phyloP scores from a whole-genome alignment of 2,113 vertebrate species.

The Dipodomys spectabilis region DNA sequence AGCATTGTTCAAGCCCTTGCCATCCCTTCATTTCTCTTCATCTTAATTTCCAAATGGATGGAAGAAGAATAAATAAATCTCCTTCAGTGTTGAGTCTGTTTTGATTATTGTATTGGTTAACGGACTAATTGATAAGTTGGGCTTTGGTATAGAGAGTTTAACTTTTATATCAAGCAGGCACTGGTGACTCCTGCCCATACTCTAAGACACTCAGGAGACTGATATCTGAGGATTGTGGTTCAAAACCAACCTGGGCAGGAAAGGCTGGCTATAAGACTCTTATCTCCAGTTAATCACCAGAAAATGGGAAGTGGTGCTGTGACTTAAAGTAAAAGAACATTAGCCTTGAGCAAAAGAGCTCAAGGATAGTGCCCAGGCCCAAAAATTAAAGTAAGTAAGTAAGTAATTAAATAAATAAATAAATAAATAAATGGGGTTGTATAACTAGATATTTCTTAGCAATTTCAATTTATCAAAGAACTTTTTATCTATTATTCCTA shows the following conservation, averaged over 20 bases:
- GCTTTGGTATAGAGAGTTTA: not conserved
- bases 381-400: not conserved
- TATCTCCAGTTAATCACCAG: too few relatives aligned
- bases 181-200: too few relatives aligned
- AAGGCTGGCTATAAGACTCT: too few relatives aligned
- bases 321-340: too few relatives aligned
- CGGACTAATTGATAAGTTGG: not conserved
- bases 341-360: too few relatives aligned
- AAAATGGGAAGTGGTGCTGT: too few relatives aligned
- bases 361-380: not conserved
- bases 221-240: too few relatives aligned
- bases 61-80: constrained; percentile 10
- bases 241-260: too few relatives aligned
- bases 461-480: constrained; percentile 10
- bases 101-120: constrained; percentile 13
- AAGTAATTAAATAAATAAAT: too few relatives aligned
- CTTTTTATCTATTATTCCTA: not conserved
- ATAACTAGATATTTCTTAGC: not conserved
- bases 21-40: constrained; percentile 25
- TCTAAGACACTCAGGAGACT: too few relatives aligned
- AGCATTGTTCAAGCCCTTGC: not conserved
- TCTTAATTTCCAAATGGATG: not conserved
- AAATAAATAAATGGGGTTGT: not conserved
- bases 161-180: not conserved
- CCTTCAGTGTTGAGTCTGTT: not conserved